Conservation (phyloP, 2,888 invertebrate species). For the Nomada ferruginata region DNA sequence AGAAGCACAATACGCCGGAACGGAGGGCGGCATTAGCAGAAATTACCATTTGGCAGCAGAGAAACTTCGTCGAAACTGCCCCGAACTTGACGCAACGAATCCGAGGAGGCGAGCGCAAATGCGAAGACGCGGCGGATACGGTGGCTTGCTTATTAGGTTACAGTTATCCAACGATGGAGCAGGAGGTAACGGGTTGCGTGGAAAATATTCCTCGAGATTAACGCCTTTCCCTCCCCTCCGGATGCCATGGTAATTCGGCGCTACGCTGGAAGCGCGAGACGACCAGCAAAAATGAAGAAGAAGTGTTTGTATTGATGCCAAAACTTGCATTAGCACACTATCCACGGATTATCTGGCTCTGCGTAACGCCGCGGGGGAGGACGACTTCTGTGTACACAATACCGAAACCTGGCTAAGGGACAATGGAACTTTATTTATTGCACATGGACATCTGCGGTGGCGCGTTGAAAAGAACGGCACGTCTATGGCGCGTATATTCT, state of each 20-base stretch:
- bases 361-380: constrained; percentile 37
- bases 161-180: constrained; percentile 72
- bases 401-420: constrained; percentile 36
- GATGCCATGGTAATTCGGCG: constrained; percentile 78
- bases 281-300: constrained; percentile 78
- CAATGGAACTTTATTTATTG: constrained; percentile 50
- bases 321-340: constrained; percentile 81
- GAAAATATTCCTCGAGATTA: constrained; percentile 81
- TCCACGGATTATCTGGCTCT: constrained; percentile 77
- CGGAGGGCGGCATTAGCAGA: constrained; percentile 75
- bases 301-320: constrained; percentile 80
- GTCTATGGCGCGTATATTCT: not conserved
- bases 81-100: constrained; percentile 62
- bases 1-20: constrained; percentile 64
- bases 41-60: constrained; percentile 79
- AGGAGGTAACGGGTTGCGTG: constrained; percentile 52
- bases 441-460: constrained; percentile 1
- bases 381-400: constrained; percentile 47
- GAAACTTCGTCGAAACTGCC: constrained; percentile 61
- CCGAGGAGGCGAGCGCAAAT: constrained; percentile 34
- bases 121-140: constrained; percentile 17
- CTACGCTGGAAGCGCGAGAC: constrained; percentile 67
- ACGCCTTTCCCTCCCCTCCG: constrained; percentile 70
- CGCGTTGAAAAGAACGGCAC: not conserved
- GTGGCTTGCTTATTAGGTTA: constrained; percentile 78